These are phyloP conservation scores for Oryctes rhinoceros DNA, from an alignment of 1,140 invertebrate genomes.

Conservation along the genomic window DNA sequence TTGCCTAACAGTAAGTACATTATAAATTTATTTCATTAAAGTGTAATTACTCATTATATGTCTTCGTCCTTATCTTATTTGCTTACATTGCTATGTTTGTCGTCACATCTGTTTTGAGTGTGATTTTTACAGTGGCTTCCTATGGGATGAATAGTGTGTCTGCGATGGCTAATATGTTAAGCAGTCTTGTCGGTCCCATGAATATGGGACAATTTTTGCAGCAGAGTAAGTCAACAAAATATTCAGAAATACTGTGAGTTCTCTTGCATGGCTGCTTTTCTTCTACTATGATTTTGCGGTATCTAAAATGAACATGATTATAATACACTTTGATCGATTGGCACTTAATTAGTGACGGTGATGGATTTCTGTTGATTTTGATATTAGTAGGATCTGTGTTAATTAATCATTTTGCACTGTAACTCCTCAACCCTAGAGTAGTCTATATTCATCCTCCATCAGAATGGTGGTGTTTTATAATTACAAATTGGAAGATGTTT, in stretches of 20 bases:
- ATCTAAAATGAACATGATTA: not conserved
- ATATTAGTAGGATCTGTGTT: too few relatives aligned
- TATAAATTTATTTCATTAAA: not conserved
- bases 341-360: too few relatives aligned
- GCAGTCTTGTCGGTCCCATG: slow-evolving; percentile 54
- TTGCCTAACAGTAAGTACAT: slow-evolving; percentile 24
- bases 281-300: not conserved
- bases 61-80: not conserved
- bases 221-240: slow-evolving; percentile 71
- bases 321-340: not conserved
- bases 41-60: not conserved
- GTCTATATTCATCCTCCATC: too few relatives aligned
- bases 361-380: too few relatives aligned
- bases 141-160: slow-evolving; percentile 57
- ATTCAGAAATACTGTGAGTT: slow-evolving; percentile 35
- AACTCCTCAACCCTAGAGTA: too few relatives aligned
- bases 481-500: too few relatives aligned
- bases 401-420: too few relatives aligned
- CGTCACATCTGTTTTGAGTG: slow-evolving; percentile 27
- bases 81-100: slow-evolving; percentile 24
- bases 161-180: slow-evolving; percentile 60
- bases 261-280: slow-evolving; percentile 32
- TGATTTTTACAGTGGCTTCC: slow-evolving; percentile 53
- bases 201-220: slow-evolving; percentile 71
- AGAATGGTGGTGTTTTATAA: too few relatives aligned